Conservation (phyloP, 1,140 invertebrate genomes). For the Parapsyche elsis region DNA sequence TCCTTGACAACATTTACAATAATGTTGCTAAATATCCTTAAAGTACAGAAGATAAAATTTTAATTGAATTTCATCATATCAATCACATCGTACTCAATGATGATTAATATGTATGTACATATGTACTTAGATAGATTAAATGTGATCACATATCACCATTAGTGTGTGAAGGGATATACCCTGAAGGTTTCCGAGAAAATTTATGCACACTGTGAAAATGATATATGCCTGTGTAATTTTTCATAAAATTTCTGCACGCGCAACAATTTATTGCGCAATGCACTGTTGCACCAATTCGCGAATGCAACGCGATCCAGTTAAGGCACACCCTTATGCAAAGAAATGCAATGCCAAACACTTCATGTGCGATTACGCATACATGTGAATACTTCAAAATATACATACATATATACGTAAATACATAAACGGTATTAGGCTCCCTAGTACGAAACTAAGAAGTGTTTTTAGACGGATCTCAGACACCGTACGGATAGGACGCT, state of each 20-base stretch:
- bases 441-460: slow-evolving; percentile 38
- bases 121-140: too few relatives aligned
- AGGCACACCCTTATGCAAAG: background rate
- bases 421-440: background rate
- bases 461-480: slow-evolving; percentile 40
- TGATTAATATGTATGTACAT: too few relatives aligned
- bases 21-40: too few relatives aligned
- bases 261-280: background rate
- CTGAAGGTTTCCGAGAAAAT: background rate
- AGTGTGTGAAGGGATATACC: background rate
- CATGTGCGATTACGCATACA: background rate
- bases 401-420: background rate
- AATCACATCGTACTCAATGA: too few relatives aligned
- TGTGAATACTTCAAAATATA: background rate
- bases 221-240: too few relatives aligned
- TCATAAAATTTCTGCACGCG: background rate
- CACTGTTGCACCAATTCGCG: background rate
- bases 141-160: background rate
- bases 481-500: slow-evolving; percentile 34
- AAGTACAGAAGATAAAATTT: too few relatives aligned
- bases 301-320: background rate
- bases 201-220: too few relatives aligned
- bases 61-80: too few relatives aligned
- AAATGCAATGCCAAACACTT: background rate
- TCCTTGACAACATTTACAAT: too few relatives aligned